Conservation (phyloP, 2,888 invertebrate species). For the Artemia sinica region DNA sequence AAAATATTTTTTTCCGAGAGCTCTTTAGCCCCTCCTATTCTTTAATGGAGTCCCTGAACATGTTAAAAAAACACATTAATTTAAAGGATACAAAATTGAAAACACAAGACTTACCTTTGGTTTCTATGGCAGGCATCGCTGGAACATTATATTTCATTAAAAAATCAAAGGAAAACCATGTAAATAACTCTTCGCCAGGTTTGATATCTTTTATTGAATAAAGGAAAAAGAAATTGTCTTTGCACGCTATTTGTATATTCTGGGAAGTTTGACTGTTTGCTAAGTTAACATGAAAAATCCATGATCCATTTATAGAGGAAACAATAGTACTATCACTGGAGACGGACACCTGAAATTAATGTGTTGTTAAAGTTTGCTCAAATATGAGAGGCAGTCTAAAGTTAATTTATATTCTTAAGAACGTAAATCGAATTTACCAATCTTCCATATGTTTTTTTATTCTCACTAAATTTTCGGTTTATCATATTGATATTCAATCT, state of each 20-base stretch:
- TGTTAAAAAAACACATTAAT: no score
- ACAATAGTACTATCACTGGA: background rate
- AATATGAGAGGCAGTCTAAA: no score
- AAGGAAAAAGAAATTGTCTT: background rate
- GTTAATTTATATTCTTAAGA: no score
- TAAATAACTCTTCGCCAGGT: background rate
- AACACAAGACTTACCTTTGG: background rate
- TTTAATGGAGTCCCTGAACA: no score
- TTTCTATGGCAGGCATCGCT: background rate
- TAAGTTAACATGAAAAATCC: constrained; percentile 3
- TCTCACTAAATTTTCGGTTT: no score
- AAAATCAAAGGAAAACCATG: background rate
- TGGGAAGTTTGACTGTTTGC: background rate
- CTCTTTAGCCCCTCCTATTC: no score
- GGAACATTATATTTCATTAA: background rate
- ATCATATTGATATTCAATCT: no score
- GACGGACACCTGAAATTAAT: background rate
- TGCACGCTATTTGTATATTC: constrained; percentile 5
- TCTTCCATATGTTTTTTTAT: no score
- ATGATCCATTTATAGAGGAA: background rate
- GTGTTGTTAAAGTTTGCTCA: no score
- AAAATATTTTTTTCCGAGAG: no score
- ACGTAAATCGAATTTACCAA: no score
- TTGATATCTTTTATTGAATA: background rate
- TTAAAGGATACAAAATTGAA: no score